Conservation (phyloP, 1,140 invertebrate species). For the Eumeta japonica region DNA sequence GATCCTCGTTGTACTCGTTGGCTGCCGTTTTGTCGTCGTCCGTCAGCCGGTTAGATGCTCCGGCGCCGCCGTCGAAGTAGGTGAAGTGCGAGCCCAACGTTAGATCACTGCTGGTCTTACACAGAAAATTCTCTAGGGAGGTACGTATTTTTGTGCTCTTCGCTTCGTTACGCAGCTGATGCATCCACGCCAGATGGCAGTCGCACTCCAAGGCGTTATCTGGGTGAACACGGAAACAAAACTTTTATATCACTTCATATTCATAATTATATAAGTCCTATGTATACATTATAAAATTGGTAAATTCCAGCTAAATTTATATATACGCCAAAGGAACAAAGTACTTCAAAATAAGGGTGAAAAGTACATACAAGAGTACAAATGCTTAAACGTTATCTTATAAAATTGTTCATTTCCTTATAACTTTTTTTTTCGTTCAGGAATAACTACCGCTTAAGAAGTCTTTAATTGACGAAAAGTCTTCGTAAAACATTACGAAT, state of each 20-base stretch:
- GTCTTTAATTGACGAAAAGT: too few relatives aligned
- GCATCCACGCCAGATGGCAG: slow-evolving; percentile 76
- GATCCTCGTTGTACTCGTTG: slow-evolving; percentile 26
- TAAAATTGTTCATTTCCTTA: too few relatives aligned
- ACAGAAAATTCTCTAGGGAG: slow-evolving; percentile 62
- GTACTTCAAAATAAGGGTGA: too few relatives aligned
- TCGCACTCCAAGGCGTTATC: slow-evolving; percentile 78
- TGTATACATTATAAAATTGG: not conserved
- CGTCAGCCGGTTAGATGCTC: slow-evolving; percentile 33
- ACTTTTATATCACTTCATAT: not conserved
- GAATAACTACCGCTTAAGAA: too few relatives aligned
- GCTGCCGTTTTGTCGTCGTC: slow-evolving; percentile 25
- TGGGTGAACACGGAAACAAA: slow-evolving; percentile 45
- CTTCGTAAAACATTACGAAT: too few relatives aligned
- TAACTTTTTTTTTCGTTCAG: too few relatives aligned
- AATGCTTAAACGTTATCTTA: too few relatives aligned
- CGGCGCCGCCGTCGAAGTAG: slow-evolving; percentile 33
- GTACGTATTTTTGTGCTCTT: slow-evolving; percentile 66
- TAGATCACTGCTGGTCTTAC: slow-evolving; percentile 36
- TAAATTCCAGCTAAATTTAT: not conserved
- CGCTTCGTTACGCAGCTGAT: slow-evolving; percentile 71
- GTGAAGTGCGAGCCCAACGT: slow-evolving; percentile 34
- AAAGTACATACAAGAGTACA: too few relatives aligned
- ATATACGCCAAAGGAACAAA: not conserved
- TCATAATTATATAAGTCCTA: not conserved